Base-by-base conservation (phyloP, 2,888 invertebrate species). In the Melangyna quadrimaculata region DNA sequence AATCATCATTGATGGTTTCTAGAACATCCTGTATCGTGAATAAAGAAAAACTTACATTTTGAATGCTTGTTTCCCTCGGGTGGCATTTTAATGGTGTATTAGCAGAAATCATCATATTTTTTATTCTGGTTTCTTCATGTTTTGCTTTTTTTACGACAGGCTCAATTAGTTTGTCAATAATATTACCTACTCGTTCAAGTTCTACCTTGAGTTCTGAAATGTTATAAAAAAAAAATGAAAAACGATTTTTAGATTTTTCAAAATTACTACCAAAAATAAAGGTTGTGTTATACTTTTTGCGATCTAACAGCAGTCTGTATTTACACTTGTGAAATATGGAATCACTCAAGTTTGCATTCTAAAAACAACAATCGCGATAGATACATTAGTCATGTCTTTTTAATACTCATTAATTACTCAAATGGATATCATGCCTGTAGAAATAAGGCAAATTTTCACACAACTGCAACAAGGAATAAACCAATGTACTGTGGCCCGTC, bases 81-180 rank as follows among this genome's bases (percentile, higher is more conserved):
- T 88, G 87, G 71, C 86, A 78, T 81, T 80, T 82, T 69, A 87
- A 87, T 75, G 86, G 87, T 6, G 67, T 69, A 1, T 43, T 22
- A 29, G n/a, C 12, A 6, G 51, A 51, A 65, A 12, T 37, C 5
- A 24, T 17, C n/a, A 24, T 3, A 17, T 3, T 12, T 35, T 22
- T 59, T 51, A 70, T 40, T 55, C 70, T 22, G 8, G 48, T 22
- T 65, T 87, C 80, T 22, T 74, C 74, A 27, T 71, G 45, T 61
- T 87, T 84, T 7, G 86, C 88, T 24, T 84, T 27, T 24, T 89
- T 81, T 2, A 91, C 88, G 35, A 89, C 88, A 3, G 88, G 92
- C 22, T 89, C 90, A 69, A 92, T 91, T 88, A 92, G 88, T 57
- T 90, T 88, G 57, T 92, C 92, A 69, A 92, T 92, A 29, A 91